Evolutionary conservation across 2,797 vertebrate species (phyloP), one percentile per base, ranked within the genome.

Genomic region (Sus cebifrons): DNA sequence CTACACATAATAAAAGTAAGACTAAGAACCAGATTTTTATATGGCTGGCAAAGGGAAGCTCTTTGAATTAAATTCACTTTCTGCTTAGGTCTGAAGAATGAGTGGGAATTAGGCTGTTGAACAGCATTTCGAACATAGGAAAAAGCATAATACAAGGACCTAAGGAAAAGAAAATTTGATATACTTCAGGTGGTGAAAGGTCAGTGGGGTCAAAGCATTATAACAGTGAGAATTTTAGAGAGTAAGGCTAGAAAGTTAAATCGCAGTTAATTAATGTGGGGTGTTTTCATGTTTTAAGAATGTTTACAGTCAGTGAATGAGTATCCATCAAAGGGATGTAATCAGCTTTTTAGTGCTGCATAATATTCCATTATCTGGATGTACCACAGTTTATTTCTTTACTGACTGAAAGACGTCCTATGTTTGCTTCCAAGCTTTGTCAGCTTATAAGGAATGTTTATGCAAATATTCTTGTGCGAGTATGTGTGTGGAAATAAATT

Each of bases 81-180:
- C 25, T 93, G 11, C 32, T 21, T 89, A 83, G 27, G 73, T 60
- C 27, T 97, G 29, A 93, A 94, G 54, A 85, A 81, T 73, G 23
- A 94, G 32, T 40, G 94, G 32, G 8, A 90, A 74, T 78, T 89
- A 86, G 32, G 18, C 12, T 70, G 3, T 36, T 84, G 64, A 88
- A 62, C 4, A 88, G 2, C 17, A 84, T 78, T 92, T 93, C 73
- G 67, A 79, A 52, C 3, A 83, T 40, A 94, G 13, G 56, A 52
- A 79, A 62, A 18, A 83, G 23, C 54, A 56, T 13, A 67, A 44
- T 54, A 15, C 29, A 89, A 83, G 32, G n/a, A 74, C 1, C 12
- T 58, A 3, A 65, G 85, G 20, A n/a, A 91, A 96, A 91, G 56
- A 73, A 74, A 93, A 86, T 17, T 18, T 15, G 14, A 3, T 78